A percentile compares a stretch with the other conserved stretches of the same genome.
These are phyloP conservation scores for Acipenser transmontanus DNA, from an alignment of 2,797 vertebrate species.

Conservation along the genomic window DNA sequence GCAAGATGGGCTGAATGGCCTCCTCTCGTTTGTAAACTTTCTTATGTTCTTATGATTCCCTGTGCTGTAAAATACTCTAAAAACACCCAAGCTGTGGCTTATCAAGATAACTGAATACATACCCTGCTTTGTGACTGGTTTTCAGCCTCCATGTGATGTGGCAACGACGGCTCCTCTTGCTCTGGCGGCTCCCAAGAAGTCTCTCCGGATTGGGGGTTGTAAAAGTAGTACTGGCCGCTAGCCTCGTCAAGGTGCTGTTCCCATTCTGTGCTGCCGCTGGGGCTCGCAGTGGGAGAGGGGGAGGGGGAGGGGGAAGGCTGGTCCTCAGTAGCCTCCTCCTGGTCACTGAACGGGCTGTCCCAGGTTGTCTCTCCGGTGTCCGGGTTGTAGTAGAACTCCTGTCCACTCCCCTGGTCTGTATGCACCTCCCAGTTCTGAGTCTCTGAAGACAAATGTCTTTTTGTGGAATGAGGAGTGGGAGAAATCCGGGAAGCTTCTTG, in stretches of 20 bases:
- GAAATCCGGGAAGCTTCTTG: constrained; percentile 26
- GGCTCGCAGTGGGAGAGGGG: constrained; percentile 45
- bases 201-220: constrained; percentile 65
- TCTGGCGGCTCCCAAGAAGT: constrained; percentile 66
- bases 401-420: constrained; percentile 63
- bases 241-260: constrained; percentile 64
- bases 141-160: constrained; percentile 47
- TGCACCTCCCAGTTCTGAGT: constrained; percentile 67
- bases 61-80: no score
- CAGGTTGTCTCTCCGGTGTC: constrained; percentile 80
- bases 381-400: constrained; percentile 78
- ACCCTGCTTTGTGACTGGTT: constrained; percentile 23
- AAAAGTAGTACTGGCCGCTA: constrained; percentile 69
- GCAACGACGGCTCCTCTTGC: constrained; percentile 29
- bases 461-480: constrained; percentile 2
- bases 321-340: constrained; percentile 21
- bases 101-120: no score
- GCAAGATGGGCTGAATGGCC: no score
- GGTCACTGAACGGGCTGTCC: constrained; percentile 66
- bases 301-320: constrained; percentile 29
- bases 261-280: constrained; percentile 51
- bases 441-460: constrained; percentile 17
- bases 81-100: no score
- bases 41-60: no score
- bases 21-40: no score